Evolutionary conservation across 2,797 vertebrate genomes (phyloP), one percentile per base, ranked within the genome.

Genomic region (Anguilla obscura): DNA sequence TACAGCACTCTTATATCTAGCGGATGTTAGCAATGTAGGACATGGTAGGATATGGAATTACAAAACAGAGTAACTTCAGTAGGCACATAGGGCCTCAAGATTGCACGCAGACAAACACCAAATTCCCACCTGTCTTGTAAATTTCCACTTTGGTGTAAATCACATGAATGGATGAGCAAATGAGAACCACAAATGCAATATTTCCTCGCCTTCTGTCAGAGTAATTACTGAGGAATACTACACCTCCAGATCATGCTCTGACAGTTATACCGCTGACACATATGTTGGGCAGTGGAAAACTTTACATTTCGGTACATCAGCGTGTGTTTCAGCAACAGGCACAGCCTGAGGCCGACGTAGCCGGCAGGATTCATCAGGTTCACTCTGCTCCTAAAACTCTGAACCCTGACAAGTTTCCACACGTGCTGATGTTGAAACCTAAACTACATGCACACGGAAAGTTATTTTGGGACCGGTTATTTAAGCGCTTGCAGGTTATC

Each of bases 351-450:
- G 90, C 89, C 14, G 14, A 21, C 27, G 50, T 30, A 27, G 52
- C 48, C 30, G 60, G n/a, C 82, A 60, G 86, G 30, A 52, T 84
- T 50, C 56, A 48, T 76, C 79, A 83, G 33, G 84, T 83, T 88
- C 87, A 83, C 83, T 89, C 45, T n/a, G 79, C 63, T 36, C 85
- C 52, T 52, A 74, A 89, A 50, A n/a, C 21, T 27, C 21, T 82
- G 40, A 82, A 50, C 45, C 45, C 45, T 50, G 88, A 93, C 92
- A 92, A 86, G 91, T 91, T 91, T 84, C 80, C 90, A 90, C 91
- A 91, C 66, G 90, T 88, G 88, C 7, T 54, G 30, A 21, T 4
- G n/a, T 7, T 88, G 80, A 89, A 89, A 90, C 85, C 80, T 36
- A 87, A 88, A 71, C 85, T 76, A 58, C 16, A 10, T 60, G 40